Evolutionary conservation across 2,113 vertebrate species (phyloP).

Genomic region (Capreolus pygargus): DNA sequence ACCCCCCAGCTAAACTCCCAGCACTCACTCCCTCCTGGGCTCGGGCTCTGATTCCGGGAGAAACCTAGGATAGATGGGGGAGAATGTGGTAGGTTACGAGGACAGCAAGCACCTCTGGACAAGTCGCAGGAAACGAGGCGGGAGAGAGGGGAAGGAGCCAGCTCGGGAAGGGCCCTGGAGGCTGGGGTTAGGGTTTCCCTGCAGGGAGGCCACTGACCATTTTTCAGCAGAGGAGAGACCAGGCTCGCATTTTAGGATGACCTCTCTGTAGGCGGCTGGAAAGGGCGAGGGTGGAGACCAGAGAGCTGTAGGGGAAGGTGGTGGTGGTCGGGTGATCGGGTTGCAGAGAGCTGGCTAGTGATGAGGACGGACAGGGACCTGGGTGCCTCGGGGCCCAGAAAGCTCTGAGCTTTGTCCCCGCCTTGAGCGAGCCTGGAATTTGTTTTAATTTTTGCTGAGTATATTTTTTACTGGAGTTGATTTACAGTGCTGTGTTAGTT

Average conservation of each 20-base stretch:
- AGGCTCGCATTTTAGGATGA: background rate
- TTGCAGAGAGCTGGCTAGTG: background rate
- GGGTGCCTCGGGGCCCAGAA: background rate
- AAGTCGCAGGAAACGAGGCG: background rate
- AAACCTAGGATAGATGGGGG: background rate
- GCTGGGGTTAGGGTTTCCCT: background rate
- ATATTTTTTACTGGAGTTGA: background rate
- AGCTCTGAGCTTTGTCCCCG: background rate
- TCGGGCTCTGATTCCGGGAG: background rate
- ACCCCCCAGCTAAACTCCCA: background rate
- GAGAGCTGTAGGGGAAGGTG: background rate
- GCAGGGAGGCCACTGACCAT: background rate
- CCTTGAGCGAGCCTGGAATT: background rate
- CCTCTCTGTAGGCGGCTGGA: rapidly evolving
- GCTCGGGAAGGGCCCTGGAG: background rate
- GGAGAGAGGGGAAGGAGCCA: background rate
- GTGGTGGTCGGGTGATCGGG: background rate
- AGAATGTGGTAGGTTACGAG: background rate
- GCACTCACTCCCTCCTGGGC: background rate
- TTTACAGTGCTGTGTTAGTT: background rate
- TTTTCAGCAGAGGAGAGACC: background rate
- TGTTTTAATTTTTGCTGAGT: background rate
- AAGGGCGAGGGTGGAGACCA: background rate
- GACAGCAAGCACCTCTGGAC: background rate
- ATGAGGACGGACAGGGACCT: background rate